Evolutionary conservation across 2,113 vertebrate genomes (phyloP).

Genomic region (Pygoscelis antarcticus): DNA sequence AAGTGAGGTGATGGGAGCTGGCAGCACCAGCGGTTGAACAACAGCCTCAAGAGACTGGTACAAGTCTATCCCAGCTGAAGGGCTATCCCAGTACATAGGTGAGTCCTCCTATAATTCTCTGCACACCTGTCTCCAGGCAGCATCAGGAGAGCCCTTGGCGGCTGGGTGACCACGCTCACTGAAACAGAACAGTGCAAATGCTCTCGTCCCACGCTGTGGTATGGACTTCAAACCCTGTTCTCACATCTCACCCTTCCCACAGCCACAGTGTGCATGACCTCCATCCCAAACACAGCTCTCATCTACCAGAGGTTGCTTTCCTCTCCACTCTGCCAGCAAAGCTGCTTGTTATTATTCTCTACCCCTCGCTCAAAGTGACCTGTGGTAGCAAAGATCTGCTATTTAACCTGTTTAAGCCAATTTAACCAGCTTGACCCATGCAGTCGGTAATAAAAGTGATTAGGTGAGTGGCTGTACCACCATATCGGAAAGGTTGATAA

Average conservation of each 20-base stretch:
- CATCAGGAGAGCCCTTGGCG: neutral
- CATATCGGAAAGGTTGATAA: neutral
- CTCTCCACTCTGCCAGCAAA: neutral
- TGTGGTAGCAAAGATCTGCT: neutral
- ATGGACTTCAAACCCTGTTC: neutral
- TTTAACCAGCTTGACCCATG: neutral
- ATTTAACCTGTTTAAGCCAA: neutral
- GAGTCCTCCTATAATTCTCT: neutral
- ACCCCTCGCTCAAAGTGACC: accelerated
- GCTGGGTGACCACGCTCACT: accelerated
- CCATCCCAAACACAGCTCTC: neutral
- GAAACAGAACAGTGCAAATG: neutral
- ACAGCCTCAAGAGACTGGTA: accelerated
- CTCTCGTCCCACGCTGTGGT: neutral
- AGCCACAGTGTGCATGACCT: neutral
- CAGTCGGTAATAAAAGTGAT: accelerated
- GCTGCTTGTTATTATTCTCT: neutral
- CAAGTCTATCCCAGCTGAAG: neutral
- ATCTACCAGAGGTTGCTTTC: neutral
- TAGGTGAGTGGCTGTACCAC: neutral
- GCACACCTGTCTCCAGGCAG: neutral
- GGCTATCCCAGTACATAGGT: neutral
- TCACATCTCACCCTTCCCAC: neutral
- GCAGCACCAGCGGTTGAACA: accelerated
- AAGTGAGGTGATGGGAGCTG: neutral